Evolutionary conservation across 2,113 vertebrate species (phyloP).

Genomic region (Podarcis cretensis): DNA sequence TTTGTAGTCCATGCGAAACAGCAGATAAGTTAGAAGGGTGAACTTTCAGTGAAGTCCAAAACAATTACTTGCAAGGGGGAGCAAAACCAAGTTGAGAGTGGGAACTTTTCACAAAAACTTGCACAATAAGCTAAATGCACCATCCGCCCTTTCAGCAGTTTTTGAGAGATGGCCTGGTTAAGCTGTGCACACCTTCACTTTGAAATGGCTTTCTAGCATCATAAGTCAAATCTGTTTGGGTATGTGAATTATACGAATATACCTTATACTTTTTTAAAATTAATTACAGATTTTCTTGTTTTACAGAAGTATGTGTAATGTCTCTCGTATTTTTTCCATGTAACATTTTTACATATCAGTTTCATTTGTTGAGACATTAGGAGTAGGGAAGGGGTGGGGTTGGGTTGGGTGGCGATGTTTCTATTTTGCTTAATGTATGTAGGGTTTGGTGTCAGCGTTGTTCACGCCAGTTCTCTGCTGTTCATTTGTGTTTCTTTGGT

Average conservation of each 20-base stretch:
- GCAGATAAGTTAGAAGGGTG: constrained; percentile 32
- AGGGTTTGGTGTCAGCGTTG: too few species aligned
- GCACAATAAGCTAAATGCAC: neutral
- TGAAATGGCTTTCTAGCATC: neutral
- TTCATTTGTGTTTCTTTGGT: too few species aligned
- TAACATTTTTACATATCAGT: too few species aligned
- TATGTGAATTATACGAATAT: neutral
- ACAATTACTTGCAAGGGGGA: neutral
- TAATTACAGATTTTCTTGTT: too few species aligned
- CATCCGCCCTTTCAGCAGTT: neutral
- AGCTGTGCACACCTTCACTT: neutral
- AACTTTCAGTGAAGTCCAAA: neutral
- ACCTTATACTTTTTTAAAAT: neutral
- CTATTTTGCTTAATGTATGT: too few species aligned
- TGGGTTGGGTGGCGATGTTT: too few species aligned
- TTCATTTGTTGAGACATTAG: too few species aligned
- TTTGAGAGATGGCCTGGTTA: neutral
- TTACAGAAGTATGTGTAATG: too few species aligned
- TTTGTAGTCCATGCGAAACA: constrained; percentile 32
- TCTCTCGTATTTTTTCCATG: too few species aligned
- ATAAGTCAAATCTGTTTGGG: neutral
- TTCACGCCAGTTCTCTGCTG: too few species aligned
- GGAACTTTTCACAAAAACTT: neutral
- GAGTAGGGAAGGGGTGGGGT: too few species aligned
- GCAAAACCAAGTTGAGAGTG: neutral